phyloP scores from a whole-genome alignment of 2,797 vertebrate genomes.

The Sus cebifrons region DNA sequence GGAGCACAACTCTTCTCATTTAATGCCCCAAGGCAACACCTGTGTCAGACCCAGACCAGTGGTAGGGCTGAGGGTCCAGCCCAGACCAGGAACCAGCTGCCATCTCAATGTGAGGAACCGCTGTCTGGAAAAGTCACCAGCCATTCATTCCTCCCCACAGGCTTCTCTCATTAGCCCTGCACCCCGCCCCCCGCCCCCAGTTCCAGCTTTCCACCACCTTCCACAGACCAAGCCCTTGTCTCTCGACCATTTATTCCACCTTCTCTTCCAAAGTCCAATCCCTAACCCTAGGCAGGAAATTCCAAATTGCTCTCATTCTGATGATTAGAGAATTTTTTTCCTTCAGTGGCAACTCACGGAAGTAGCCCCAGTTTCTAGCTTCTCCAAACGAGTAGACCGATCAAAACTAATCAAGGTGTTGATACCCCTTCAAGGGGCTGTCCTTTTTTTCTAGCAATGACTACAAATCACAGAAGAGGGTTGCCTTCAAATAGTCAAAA shows the following conservation, averaged over 20 bases:
- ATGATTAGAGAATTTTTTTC: neutral
- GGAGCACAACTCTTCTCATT: neutral
- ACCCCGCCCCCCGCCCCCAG: rapidly evolving
- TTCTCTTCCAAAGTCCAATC: neutral
- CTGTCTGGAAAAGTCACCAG: neutral
- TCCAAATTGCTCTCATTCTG: neutral
- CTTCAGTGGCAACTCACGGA: neutral
- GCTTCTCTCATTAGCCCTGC: neutral
- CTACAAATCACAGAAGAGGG: neutral
- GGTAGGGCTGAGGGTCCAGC: neutral
- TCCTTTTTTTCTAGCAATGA: neutral
- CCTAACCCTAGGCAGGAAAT: neutral
- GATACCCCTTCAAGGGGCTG: rapidly evolving
- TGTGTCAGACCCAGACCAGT: neutral
- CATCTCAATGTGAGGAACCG: neutral
- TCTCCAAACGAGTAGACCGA: neutral
- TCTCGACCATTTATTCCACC: neutral
- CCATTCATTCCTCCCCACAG: neutral
- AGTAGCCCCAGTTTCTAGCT: neutral
- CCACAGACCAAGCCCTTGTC: neutral
- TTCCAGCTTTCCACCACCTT: neutral
- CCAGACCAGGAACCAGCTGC: neutral
- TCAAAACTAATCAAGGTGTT: neutral
- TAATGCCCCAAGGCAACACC: neutral
- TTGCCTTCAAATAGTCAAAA: neutral